Evolutionary conservation across 2,113 vertebrate species (phyloP).

Genomic region (Centropristis striata): DNA sequence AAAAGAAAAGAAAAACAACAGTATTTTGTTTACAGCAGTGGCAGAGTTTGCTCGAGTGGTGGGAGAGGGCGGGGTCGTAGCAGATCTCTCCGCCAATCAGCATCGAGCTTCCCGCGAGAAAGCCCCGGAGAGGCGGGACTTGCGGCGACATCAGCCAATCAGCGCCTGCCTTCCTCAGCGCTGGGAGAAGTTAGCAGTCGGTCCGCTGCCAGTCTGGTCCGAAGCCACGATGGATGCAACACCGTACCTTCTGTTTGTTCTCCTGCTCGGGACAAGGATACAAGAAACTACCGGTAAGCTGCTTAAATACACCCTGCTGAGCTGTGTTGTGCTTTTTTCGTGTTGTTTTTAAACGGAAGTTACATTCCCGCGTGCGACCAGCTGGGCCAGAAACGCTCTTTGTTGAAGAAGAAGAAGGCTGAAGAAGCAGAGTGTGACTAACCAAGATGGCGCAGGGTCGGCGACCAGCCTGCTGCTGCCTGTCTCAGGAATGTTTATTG

Average conservation of each 20-base stretch:
- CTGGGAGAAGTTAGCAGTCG: conserved; percentile 76
- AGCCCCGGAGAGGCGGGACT: conserved; percentile 76
- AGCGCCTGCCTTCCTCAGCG: conserved; percentile 31
- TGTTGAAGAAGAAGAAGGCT: conserved; percentile 81
- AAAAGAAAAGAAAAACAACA: conserved; percentile 40
- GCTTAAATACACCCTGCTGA: rapidly evolving
- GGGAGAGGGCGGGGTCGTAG: conserved; percentile 56
- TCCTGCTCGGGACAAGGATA: conserved; percentile 79
- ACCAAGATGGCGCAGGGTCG: conserved; percentile 90
- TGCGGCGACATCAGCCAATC: conserved; percentile 70
- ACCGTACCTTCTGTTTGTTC: conserved; percentile 74
- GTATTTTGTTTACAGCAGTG: conserved; percentile 78
- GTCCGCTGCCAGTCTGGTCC: conserved; percentile 77
- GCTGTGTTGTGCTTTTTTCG: too few species aligned
- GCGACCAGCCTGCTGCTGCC: conserved; percentile 75
- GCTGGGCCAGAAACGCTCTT: conserved; percentile 60
- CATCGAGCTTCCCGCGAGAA: neutral
- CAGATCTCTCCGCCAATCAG: conserved; percentile 56
- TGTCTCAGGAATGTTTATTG: conserved; percentile 83
- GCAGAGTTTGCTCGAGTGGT: conserved; percentile 24
- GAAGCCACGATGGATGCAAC: conserved; percentile 83
- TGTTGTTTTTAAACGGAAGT: conserved; percentile 34
- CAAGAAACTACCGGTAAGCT: conserved; percentile 77
- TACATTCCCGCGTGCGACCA: neutral
- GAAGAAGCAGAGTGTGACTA: conserved; percentile 75